Percentiles rank a stretch among this genome's conserved stretches.
These are phyloP conservation scores for Columba janthina DNA, from an alignment of 2,113 vertebrate species.

Conservation along the genomic window DNA sequence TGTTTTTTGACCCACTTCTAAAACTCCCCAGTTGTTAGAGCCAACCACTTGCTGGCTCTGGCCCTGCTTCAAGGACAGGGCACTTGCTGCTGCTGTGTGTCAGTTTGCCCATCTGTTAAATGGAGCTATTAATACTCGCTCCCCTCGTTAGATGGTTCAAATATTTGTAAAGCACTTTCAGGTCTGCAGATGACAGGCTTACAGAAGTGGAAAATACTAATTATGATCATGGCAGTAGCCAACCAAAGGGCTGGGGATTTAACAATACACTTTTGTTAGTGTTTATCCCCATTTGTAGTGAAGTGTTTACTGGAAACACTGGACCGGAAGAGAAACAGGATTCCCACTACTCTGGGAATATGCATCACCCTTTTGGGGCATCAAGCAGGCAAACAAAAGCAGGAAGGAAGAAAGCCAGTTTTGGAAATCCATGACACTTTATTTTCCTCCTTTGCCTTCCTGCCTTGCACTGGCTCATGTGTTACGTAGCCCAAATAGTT, in stretches of 20 bases:
- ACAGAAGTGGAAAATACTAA: conserved; percentile 52
- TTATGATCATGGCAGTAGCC: conserved; percentile 15
- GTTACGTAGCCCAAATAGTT: not conserved
- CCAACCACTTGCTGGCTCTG: not conserved
- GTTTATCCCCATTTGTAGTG: not conserved
- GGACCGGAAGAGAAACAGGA: conserved; percentile 28
- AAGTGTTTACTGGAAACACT: conserved; percentile 13
- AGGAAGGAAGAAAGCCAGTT: conserved; percentile 62
- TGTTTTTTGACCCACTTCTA: conserved; percentile 32
- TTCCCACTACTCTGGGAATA: conserved; percentile 47
- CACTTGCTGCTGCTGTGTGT: conserved; percentile 42
- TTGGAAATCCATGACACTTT: not conserved
- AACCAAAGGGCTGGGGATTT: not conserved
- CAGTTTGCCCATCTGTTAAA: conserved; percentile 55
- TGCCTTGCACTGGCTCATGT: not conserved
- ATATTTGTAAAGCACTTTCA: conserved; percentile 40
- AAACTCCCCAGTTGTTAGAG: not conserved
- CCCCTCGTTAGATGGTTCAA: conserved; percentile 15
- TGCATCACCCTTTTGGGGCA: not conserved
- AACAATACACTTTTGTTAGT: conserved; percentile 16
- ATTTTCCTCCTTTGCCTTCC: conserved; percentile 44
- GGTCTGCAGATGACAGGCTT: conserved; percentile 44
- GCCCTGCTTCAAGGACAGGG: conserved; percentile 46
- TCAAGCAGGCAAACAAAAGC: conserved; percentile 45
- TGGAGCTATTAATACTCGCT: conserved; percentile 37